Conservation (phyloP, 2,113 vertebrate genomes). For the Spilogale gracilis region DNA sequence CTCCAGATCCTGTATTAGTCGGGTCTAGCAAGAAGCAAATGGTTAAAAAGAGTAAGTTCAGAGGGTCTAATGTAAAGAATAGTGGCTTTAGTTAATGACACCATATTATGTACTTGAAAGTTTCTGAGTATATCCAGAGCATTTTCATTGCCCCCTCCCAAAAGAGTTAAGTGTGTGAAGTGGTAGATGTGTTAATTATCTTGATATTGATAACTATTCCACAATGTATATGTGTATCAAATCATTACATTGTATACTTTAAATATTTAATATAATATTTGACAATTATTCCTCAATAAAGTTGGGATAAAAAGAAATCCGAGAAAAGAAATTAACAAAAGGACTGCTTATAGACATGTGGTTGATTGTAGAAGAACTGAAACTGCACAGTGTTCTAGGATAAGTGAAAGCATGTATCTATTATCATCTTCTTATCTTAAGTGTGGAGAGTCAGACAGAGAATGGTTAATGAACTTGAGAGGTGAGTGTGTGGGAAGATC, state of each 20-base stretch:
- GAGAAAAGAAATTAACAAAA: background rate
- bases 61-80: background rate
- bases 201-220: background rate
- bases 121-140: background rate
- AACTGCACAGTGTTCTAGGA: background rate
- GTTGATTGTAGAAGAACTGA: background rate
- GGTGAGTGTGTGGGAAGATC: fast-evolving
- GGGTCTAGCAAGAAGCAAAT: background rate
- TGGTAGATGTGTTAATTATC: background rate
- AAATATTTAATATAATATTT: background rate
- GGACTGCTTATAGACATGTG: fast-evolving
- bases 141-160: background rate
- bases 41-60: background rate
- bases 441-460: background rate
- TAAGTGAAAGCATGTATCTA: too few species aligned
- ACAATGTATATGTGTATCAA: background rate
- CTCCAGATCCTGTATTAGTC: background rate
- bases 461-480: background rate
- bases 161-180: background rate
- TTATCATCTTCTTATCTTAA: background rate
- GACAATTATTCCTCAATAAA: background rate
- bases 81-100: background rate
- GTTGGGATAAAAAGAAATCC: background rate
- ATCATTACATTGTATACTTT: background rate
- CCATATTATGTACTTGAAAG: background rate